Conservation (phyloP, 2,888 invertebrate species). For the Branchipolynoe longqiensis region DNA sequence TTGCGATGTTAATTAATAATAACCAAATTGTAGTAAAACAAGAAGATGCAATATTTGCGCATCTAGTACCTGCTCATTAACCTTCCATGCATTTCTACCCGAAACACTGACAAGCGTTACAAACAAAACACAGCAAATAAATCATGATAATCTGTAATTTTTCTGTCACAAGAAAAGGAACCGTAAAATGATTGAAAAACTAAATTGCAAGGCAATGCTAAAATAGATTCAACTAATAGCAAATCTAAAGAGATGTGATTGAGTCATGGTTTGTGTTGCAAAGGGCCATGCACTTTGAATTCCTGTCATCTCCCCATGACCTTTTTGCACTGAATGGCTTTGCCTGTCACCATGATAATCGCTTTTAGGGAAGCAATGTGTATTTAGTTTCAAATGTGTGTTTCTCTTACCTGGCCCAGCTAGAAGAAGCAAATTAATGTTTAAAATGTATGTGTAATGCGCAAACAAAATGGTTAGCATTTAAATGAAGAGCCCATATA, state of each 20-base stretch:
- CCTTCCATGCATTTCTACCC: slow-evolving; percentile 5
- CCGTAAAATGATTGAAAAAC: too few species aligned
- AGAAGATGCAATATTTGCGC: too few species aligned
- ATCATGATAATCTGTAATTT: too few species aligned
- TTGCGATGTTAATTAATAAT: too few species aligned
- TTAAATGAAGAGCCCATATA: too few species aligned
- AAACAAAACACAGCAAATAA: slow-evolving; percentile 9
- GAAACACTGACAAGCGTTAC: neutral
- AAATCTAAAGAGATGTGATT: neutral
- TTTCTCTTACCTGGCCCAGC: slow-evolving; percentile 28
- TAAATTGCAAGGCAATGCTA: too few species aligned
- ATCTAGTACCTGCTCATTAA: too few species aligned
- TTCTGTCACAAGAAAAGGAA: too few species aligned
- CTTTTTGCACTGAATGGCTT: neutral
- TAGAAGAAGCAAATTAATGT: slow-evolving; percentile 21
- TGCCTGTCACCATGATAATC: slow-evolving; percentile 34
- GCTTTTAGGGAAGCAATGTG: too few species aligned
- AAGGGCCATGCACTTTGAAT: slow-evolving; percentile 10
- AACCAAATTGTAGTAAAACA: too few species aligned
- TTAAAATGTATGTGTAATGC: neutral
- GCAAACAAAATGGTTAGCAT: too few species aligned
- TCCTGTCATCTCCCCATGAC: neutral
- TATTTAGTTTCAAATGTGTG: slow-evolving; percentile 6
- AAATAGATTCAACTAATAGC: neutral
- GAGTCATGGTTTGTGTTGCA: slow-evolving; percentile 35